phyloP scores from a whole-genome alignment of 2,888 invertebrate species.

The Keiferia lycopersicella region DNA sequence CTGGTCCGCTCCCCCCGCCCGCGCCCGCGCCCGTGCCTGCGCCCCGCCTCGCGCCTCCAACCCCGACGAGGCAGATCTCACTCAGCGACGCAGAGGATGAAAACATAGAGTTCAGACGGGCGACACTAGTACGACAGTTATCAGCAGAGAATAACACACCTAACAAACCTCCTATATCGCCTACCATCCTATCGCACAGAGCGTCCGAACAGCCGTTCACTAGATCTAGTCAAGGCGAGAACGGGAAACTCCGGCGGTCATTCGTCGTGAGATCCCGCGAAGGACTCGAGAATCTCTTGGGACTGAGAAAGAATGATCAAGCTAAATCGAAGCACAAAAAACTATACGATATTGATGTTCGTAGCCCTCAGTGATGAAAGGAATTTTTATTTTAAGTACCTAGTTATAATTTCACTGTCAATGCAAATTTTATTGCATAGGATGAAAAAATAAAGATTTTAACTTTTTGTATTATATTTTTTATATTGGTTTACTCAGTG shows the following conservation, averaged over 20 bases:
- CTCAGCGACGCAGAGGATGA: constrained; percentile 43
- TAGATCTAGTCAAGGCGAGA: constrained; percentile 57
- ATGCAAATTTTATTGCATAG: background rate
- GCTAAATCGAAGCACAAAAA: constrained; percentile 52
- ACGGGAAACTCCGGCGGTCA: constrained; percentile 68
- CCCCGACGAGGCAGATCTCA: constrained; percentile 35
- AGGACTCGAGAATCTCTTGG: constrained; percentile 70
- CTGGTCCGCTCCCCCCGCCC: background rate
- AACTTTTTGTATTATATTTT: background rate
- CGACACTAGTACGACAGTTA: constrained; percentile 48
- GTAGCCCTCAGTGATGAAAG: background rate
- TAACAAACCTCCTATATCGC: constrained; percentile 39
- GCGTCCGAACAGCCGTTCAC: constrained; percentile 63
- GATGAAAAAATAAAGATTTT: background rate
- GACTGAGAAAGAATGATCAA: constrained; percentile 62
- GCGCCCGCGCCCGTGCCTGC: constrained; percentile 36
- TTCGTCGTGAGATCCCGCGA: constrained; percentile 73
- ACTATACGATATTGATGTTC: constrained; percentile 23
- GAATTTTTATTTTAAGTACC: constrained; percentile 5
- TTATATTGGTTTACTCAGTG: constrained; percentile 1
- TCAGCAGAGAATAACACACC: constrained; percentile 54
- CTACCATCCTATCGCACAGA: constrained; percentile 43
- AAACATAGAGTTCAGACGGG: constrained; percentile 59
- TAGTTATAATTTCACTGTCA: background rate
- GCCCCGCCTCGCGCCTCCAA: constrained; percentile 37